Percentiles rank a stretch among this genome's conserved stretches.
These are phyloP conservation scores for Pristionchus arcanus DNA, from an alignment of 2,888 invertebrate species.

Conservation along the genomic window DNA sequence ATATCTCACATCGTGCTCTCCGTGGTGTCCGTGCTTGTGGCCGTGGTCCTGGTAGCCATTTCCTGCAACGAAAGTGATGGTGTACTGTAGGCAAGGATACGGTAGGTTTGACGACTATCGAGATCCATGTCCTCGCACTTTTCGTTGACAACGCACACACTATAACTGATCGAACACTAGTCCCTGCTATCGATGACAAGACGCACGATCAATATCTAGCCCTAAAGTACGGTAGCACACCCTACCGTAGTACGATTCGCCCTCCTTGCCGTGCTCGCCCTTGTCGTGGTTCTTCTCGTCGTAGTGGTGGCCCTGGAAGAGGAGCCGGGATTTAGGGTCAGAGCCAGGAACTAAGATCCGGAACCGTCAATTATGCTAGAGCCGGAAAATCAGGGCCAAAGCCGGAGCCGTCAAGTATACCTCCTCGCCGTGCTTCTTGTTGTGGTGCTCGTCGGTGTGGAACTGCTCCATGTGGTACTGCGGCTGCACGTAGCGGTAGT, in stretches of 20 bases:
- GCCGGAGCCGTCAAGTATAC: slow-evolving; percentile 31
- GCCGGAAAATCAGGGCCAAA: background rate
- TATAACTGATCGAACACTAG: too few relatives aligned
- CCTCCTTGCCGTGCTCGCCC: slow-evolving; percentile 63
- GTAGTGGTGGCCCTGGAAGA: slow-evolving; percentile 53
- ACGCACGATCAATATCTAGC: too few relatives aligned
- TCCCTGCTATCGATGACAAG: too few relatives aligned
- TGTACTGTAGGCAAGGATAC: background rate
- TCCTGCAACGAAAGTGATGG: slow-evolving; percentile 25
- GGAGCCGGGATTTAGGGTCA: background rate
- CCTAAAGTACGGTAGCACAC: background rate
- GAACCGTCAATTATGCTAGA: too few relatives aligned
- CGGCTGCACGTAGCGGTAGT: slow-evolving; percentile 74
- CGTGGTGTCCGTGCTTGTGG: slow-evolving; percentile 59
- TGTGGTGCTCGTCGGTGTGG: slow-evolving; percentile 74
- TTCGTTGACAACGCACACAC: too few relatives aligned
- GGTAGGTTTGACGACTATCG: too few relatives aligned
- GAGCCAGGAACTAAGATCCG: too few relatives aligned
- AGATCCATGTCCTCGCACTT: too few relatives aligned
- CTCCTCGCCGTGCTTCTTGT: slow-evolving; percentile 70
- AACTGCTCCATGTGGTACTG: slow-evolving; percentile 75
- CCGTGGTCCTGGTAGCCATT: slow-evolving; percentile 68
- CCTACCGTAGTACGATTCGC: slow-evolving; percentile 56
- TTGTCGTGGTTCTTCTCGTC: slow-evolving; percentile 60
- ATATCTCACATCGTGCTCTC: slow-evolving; percentile 47